Evolutionary conservation across 2,797 vertebrate genomes (phyloP), one percentile per base, ranked within the genome.

Genomic region (Bucorvus abyssinicus): DNA sequence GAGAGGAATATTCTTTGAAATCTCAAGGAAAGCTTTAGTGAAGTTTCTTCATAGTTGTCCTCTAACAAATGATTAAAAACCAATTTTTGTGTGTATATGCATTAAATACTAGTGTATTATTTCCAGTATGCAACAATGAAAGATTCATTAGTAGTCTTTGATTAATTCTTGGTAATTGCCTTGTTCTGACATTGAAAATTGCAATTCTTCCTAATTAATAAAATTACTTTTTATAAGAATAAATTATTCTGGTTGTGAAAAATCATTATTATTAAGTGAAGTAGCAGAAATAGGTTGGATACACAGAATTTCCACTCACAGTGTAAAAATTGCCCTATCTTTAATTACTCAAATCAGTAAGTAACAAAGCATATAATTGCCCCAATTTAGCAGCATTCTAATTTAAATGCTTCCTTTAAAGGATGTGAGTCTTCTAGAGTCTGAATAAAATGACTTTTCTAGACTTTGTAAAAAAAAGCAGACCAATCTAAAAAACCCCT

Each of bases 261-360:
- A 94, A 56, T 82, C 42, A 90, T 96, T 94, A 70, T 60, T 86
- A 73, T 64, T 85, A 83, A 91, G 78, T 61, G 47, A 93, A 78
- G 47, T 52, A 55, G 17, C 30, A 87, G 59, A 93, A 95, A 64
- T 81, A 82, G n/a, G 7, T 90, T 94, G 29, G 59, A 55, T 86
- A 89, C 75, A 61, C 69, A 61, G 20, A 16, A 64, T 80, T 53
- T 82, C 79, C 22, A 68, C 24, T 56, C 21, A 87, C 4, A 81
- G 23, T 50, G 7, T n/a, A 71, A 84, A 91, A 89, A 88, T 80
- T 29, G 64, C 15, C 23, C 10, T 65, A 30, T 77, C 45, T 83
- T 89, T 68, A 69, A 40, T 91, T 81, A 61, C 65, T 87, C 55
- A 84, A 50, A 67, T 76, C 27, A 57, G 34, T 73, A 82, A 90